Conservation (phyloP, 2,113 vertebrate species). For the Paraplagusia blochii region DNA sequence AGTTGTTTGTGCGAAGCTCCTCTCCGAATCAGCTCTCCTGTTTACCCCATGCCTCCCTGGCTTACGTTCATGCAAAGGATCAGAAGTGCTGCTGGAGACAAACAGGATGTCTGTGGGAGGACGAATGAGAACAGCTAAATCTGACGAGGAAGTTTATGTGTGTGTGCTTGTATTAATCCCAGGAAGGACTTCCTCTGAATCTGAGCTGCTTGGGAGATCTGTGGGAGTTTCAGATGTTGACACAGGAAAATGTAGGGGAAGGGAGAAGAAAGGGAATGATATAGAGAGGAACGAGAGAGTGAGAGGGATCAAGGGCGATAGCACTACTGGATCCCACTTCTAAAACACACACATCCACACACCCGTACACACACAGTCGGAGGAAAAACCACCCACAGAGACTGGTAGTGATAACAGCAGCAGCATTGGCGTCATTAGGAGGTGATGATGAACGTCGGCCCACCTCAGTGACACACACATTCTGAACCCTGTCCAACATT, state of each 20-base stretch:
- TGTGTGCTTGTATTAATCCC: constrained; percentile 58
- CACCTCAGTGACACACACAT: constrained; percentile 40
- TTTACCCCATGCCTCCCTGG: constrained; percentile 54
- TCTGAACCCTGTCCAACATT: constrained; percentile 43
- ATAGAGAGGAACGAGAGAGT: constrained; percentile 35
- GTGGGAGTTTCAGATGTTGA: constrained; percentile 67
- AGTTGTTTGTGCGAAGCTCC: constrained; percentile 28
- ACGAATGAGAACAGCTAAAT: constrained; percentile 59
- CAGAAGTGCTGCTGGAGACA: constrained; percentile 53
- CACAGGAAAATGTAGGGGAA: constrained; percentile 46
- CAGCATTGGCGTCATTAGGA: constrained; percentile 48
- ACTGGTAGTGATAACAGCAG: constrained; percentile 42
- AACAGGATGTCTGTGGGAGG: constrained; percentile 75
- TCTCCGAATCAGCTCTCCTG: constrained; percentile 41
- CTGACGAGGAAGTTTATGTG: constrained; percentile 58
- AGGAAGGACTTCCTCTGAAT: constrained; percentile 74
- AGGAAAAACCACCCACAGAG: constrained; percentile 63
- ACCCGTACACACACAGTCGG: not conserved
- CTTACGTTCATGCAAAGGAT: constrained; percentile 58
- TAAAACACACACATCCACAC: constrained; percentile 23
- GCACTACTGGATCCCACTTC: constrained; percentile 37
- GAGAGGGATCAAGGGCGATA: constrained; percentile 57
- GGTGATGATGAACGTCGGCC: constrained; percentile 40
- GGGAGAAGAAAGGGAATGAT: constrained; percentile 23
- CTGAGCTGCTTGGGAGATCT: constrained; percentile 68